Percentiles rank a stretch among this genome's conserved stretches.
Conservation (phyloP, 2,888 invertebrate species). For the Melanostoma mellinum region DNA sequence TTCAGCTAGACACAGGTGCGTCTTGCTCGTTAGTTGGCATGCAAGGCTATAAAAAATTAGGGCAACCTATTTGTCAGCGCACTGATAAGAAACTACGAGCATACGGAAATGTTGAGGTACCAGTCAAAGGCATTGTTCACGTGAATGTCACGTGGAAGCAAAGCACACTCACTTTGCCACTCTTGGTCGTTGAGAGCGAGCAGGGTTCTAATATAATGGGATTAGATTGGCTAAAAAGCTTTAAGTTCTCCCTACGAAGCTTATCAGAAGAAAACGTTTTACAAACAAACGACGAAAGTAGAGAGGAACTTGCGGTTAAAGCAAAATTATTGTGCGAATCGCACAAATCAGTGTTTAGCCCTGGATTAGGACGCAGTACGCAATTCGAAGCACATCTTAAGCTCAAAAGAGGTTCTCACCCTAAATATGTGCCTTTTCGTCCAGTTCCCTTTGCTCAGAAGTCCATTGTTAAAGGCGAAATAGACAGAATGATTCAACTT, state of each 20-base stretch:
- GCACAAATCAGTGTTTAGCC: slow-evolving; percentile 17
- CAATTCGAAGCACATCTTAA: slow-evolving; percentile 28
- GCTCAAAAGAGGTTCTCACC: slow-evolving; percentile 11
- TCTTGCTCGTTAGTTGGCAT: slow-evolving; percentile 33
- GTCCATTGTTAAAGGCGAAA: slow-evolving; percentile 23
- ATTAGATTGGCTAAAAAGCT: slow-evolving; percentile 29
- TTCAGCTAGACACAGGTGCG: slow-evolving; percentile 56
- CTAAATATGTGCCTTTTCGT: slow-evolving; percentile 18
- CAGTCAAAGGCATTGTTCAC: slow-evolving; percentile 15
- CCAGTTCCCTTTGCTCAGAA: slow-evolving; percentile 25
- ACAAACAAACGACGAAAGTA: not conserved
- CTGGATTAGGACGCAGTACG: slow-evolving; percentile 27
- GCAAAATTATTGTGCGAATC: slow-evolving; percentile 34
- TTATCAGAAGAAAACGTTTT: slow-evolving; percentile 10
- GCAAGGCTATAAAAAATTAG: slow-evolving; percentile 24
- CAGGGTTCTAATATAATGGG: slow-evolving; percentile 24
- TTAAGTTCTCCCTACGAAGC: slow-evolving; percentile 16
- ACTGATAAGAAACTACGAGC: slow-evolving; percentile 31
- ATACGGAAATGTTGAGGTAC: slow-evolving; percentile 19
- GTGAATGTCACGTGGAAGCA: slow-evolving; percentile 5
- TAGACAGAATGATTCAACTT: slow-evolving; percentile 19
- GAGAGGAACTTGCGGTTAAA: not conserved
- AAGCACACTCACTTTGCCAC: not conserved
- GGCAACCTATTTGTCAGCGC: slow-evolving; percentile 21
- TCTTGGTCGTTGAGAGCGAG: slow-evolving; percentile 9